These are phyloP conservation scores for Chelon labrosus DNA, from an alignment of 2,797 vertebrate genomes.

Conservation along the genomic window DNA sequence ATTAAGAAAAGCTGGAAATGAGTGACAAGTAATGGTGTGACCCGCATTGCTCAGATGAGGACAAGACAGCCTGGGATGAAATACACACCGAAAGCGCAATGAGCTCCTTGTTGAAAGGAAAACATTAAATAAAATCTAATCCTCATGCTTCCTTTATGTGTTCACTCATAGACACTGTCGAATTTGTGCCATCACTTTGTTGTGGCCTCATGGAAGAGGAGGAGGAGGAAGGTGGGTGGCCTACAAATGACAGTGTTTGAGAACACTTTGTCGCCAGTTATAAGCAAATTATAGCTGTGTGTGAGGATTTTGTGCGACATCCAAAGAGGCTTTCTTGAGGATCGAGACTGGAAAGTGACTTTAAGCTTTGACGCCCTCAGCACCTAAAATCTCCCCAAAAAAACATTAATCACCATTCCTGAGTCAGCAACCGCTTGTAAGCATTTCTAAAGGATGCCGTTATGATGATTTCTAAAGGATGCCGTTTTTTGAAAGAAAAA, in stretches of 20 bases:
- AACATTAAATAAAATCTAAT: no score
- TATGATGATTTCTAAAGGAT: no score
- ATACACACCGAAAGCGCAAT: background rate
- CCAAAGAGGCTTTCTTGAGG: constrained; percentile 81
- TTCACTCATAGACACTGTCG: constrained; percentile 79
- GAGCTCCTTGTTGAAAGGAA: background rate
- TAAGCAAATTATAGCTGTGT: constrained; percentile 87
- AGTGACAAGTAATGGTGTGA: constrained; percentile 61
- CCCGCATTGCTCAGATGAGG: constrained; percentile 43
- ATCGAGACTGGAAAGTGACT: constrained; percentile 16
- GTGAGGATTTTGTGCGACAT: constrained; percentile 83
- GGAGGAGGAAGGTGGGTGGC: constrained; percentile 29
- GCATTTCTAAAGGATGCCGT: no score
- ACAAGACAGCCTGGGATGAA: constrained; percentile 28
- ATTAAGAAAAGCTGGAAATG: constrained; percentile 61
- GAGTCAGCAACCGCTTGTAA: background rate
- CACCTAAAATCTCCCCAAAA: background rate
- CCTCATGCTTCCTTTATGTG: no score
- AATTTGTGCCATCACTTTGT: constrained; percentile 84
- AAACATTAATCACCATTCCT: background rate
- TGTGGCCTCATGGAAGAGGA: constrained; percentile 54
- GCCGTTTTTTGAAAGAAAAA: no score
- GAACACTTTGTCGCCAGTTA: constrained; percentile 87
- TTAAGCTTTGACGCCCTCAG: background rate
- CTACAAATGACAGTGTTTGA: constrained; percentile 90